Evolutionary conservation across 2,888 invertebrate genomes (phyloP).

Genomic region (Phalangium opilio): DNA sequence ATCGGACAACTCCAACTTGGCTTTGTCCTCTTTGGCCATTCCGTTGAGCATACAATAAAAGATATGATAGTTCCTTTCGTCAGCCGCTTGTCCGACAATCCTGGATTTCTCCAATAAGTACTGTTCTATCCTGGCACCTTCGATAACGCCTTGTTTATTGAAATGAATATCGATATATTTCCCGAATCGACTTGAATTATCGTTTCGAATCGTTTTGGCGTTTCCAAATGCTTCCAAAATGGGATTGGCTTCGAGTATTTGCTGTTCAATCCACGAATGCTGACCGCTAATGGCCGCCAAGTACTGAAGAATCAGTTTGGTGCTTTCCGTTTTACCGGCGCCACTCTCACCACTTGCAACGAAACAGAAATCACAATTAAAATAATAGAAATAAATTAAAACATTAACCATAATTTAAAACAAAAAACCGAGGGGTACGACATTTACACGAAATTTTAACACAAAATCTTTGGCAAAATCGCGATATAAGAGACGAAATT

Average conservation of each 20-base stretch:
- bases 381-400: too few relatives aligned
- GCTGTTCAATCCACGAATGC: conserved; percentile 99
- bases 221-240: conserved; percentile 94
- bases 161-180: conserved; percentile 99
- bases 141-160: conserved; percentile 82
- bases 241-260: conserved; percentile 94
- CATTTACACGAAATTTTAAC: too few relatives aligned
- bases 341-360: conserved; percentile 99
- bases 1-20: conserved; percentile 70
- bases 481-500: too few relatives aligned
- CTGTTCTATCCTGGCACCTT: conserved; percentile 97
- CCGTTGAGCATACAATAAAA: conserved; percentile 83
- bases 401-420: too few relatives aligned
- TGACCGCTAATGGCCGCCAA: conserved; percentile 96
- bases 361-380: too few relatives aligned
- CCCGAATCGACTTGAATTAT: conserved; percentile 96
- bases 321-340: conserved; percentile 97
- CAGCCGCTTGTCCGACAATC: conserved; percentile 85
- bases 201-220: conserved; percentile 96
- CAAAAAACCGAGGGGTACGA: too few relatives aligned
- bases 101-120: conserved; percentile 95
- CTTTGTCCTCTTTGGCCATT: conserved; percentile 73
- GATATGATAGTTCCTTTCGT: conserved; percentile 80
- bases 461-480: too few relatives aligned
- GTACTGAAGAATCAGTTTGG: conserved; percentile 94